phyloP scores from a whole-genome alignment of 1,140 invertebrate genomes.

The Camponotus vicinus region DNA sequence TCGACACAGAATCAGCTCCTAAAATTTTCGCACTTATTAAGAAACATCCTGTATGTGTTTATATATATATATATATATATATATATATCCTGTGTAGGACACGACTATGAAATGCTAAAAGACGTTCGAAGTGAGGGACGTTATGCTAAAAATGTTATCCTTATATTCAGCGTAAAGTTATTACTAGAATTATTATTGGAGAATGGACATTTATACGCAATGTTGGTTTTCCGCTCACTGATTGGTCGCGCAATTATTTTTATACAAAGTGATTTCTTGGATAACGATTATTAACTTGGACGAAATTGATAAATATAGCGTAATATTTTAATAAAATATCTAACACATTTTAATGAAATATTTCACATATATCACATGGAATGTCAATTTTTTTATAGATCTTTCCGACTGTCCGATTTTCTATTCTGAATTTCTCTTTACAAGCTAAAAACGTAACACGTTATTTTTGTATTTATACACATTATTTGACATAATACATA shows the following conservation, averaged over 20 bases:
- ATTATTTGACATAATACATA: not conserved
- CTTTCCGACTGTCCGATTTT: no score
- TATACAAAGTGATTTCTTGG: not conserved
- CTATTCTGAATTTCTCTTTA: no score
- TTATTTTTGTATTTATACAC: not conserved
- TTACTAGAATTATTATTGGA: not conserved
- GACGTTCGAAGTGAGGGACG: conserved; percentile 30
- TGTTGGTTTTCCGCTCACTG: no score
- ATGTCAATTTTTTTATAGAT: no score
- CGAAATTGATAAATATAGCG: not conserved
- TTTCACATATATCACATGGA: not conserved
- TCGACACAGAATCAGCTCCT: no score
- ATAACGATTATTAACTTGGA: not conserved
- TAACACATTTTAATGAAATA: not conserved
- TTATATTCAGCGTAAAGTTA: not conserved
- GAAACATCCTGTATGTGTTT: no score
- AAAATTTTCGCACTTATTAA: no score
- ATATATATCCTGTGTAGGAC: no score
- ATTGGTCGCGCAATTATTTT: not conserved
- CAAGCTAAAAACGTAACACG: not conserved
- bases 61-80: not conserved
- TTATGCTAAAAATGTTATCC: not conserved
- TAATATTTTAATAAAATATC: not conserved
- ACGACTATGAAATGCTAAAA: conserved; percentile 1
- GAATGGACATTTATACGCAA: not conserved